phyloP scores from a whole-genome alignment of 1,140 invertebrate genomes.

The Drosophila repleta region DNA sequence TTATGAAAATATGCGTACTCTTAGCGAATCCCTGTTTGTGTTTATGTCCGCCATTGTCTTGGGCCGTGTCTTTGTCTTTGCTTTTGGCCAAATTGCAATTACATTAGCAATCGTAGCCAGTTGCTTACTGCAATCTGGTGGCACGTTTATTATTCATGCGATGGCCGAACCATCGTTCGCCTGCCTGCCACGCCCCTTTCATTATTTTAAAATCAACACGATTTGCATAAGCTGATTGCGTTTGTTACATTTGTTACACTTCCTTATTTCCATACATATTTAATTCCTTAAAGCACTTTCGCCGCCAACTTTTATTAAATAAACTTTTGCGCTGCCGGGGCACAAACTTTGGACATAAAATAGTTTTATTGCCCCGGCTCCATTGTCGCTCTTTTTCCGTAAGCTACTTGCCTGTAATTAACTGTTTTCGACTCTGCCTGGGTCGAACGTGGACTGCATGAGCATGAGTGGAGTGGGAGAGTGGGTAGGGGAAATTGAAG shows the following conservation, averaged over 20 bases:
- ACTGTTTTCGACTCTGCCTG: constrained; percentile 66
- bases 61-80: constrained; percentile 28
- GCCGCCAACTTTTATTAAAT: constrained; percentile 67
- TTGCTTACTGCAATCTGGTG: constrained; percentile 38
- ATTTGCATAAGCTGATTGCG: constrained; percentile 80
- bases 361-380: constrained; percentile 70
- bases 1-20: constrained; percentile 75
- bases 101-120: constrained; percentile 50
- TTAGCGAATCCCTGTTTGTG: constrained; percentile 25
- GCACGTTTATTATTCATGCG: constrained; percentile 71
- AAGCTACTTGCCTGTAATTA: constrained; percentile 79
- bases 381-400: constrained; percentile 59
- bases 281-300: constrained; percentile 59
- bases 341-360: constrained; percentile 69
- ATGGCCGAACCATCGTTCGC: neutral
- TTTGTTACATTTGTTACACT: constrained; percentile 1
- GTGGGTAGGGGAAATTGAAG: neutral
- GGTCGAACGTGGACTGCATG: neutral
- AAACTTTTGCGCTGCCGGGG: constrained; percentile 34
- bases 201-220: constrained; percentile 73
- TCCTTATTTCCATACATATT: constrained; percentile 34
- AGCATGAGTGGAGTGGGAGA: neutral
- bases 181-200: constrained; percentile 55
- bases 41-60: constrained; percentile 37
- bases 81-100: constrained; percentile 64